These are phyloP conservation scores for Rhineura floridana DNA, from an alignment of 2,113 vertebrate species.

Conservation along the genomic window DNA sequence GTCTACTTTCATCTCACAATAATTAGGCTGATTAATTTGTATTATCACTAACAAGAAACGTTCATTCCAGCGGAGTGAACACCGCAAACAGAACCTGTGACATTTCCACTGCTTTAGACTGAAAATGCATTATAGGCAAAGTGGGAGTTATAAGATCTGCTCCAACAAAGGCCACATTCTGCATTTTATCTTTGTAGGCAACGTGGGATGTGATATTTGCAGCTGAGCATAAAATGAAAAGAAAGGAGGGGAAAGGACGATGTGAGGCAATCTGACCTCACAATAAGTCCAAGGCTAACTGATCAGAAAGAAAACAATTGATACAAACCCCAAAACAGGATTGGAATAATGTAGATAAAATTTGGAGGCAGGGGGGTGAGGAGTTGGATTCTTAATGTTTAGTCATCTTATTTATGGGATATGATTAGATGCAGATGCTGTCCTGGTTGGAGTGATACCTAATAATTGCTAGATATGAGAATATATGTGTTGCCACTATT, in stretches of 20 bases:
- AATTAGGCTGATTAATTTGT: conserved; percentile 73
- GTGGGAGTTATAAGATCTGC: conserved; percentile 41
- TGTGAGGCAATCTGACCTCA: background rate
- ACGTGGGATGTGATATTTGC: conserved; percentile 45
- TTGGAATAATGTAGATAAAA: conserved; percentile 3
- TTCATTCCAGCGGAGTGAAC: conserved; percentile 60
- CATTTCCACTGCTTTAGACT: conserved; percentile 60
- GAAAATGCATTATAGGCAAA: conserved; percentile 47
- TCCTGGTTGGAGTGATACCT: background rate
- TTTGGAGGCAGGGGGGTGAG: background rate
- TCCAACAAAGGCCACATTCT: conserved; percentile 34
- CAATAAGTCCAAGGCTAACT: background rate
- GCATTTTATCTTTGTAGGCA: conserved; percentile 47
- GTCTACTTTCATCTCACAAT: conserved; percentile 64
- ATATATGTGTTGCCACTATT: background rate
- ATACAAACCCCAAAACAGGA: background rate
- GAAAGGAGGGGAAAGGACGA: conserved; percentile 43
- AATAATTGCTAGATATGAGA: background rate
- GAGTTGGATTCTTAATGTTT: background rate
- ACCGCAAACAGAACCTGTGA: conserved; percentile 52
- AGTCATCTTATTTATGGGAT: background rate
- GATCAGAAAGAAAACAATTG: conserved; percentile 30
- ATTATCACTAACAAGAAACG: conserved; percentile 71
- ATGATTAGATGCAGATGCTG: background rate
- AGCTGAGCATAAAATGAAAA: conserved; percentile 27